Evolutionary conservation across 2,797 vertebrate species (phyloP).

Genomic region (Gobionotothen gibberifrons): DNA sequence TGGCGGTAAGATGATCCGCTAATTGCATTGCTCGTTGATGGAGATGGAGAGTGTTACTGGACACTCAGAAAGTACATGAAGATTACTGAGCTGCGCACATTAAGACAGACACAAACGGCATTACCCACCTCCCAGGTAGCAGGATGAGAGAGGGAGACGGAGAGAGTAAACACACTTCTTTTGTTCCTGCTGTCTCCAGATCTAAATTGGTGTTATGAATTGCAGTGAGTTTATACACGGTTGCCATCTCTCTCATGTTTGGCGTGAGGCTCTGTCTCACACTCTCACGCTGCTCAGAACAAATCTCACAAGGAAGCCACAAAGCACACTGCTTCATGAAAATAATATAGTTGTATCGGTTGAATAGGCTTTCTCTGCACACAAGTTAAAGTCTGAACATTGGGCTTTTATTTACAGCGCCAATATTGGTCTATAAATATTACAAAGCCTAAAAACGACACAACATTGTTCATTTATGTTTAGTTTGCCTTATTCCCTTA

Average conservation of each 20-base stretch:
- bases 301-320: constrained; percentile 9
- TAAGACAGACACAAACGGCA: constrained; percentile 70
- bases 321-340: neutral
- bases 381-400: constrained; percentile 2
- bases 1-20: constrained; percentile 74
- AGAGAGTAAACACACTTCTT: constrained; percentile 41
- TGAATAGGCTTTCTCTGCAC: constrained; percentile 5
- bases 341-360: neutral
- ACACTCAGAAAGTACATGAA: constrained; percentile 76
- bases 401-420: neutral
- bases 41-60: constrained; percentile 75
- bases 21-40: constrained; percentile 77
- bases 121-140: constrained; percentile 67
- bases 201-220: constrained; percentile 58
- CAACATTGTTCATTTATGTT: neutral
- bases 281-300: constrained; percentile 16
- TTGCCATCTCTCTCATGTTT: constrained; percentile 23
- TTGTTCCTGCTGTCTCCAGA: constrained; percentile 38
- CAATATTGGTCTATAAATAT: neutral
- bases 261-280: constrained; percentile 11
- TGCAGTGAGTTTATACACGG: constrained; percentile 30
- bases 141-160: constrained; percentile 35
- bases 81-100: constrained; percentile 74
- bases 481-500: neutral
- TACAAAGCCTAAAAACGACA: neutral